These are phyloP conservation scores for Artibeus lituratus DNA, from an alignment of 2,797 vertebrate genomes.

Conservation along the genomic window DNA sequence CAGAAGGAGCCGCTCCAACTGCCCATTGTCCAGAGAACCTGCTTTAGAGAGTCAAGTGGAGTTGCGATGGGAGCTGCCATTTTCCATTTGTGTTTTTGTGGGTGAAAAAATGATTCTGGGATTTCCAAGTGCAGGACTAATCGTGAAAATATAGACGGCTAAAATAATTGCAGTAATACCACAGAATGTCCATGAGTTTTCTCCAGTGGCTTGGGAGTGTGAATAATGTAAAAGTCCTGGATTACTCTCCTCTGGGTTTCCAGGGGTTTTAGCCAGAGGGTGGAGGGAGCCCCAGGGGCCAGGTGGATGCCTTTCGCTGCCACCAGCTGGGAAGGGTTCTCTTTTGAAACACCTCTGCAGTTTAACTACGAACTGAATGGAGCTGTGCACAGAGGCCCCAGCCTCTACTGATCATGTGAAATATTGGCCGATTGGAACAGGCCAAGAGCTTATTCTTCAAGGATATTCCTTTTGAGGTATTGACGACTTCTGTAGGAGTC, in stretches of 20 bases:
- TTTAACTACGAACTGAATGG: conserved; percentile 73
- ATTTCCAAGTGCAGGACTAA: background rate
- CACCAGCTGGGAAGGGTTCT: conserved; percentile 43
- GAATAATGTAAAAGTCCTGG: background rate
- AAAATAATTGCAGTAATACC: background rate
- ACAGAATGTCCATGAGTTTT: background rate
- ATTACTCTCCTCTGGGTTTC: background rate
- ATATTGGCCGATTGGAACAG: background rate
- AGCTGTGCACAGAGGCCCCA: conserved; percentile 41
- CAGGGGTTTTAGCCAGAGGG: background rate
- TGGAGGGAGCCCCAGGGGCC: background rate
- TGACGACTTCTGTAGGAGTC: conserved; percentile 8
- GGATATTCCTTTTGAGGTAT: background rate
- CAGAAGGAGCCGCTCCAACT: background rate
- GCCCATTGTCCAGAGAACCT: conserved; percentile 26
- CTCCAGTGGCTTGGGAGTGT: background rate
- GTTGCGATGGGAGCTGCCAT: background rate
- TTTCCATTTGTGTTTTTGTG: background rate
- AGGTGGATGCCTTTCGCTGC: conserved; percentile 19
- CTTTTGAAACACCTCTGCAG: conserved; percentile 56
- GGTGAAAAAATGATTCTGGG: conserved; percentile 3
- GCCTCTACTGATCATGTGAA: background rate
- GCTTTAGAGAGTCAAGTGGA: background rate
- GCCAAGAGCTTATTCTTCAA: background rate
- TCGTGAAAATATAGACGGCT: background rate